Base-by-base conservation (phyloP, 2,113 vertebrate genomes). In the Turdus rufiventris region DNA sequence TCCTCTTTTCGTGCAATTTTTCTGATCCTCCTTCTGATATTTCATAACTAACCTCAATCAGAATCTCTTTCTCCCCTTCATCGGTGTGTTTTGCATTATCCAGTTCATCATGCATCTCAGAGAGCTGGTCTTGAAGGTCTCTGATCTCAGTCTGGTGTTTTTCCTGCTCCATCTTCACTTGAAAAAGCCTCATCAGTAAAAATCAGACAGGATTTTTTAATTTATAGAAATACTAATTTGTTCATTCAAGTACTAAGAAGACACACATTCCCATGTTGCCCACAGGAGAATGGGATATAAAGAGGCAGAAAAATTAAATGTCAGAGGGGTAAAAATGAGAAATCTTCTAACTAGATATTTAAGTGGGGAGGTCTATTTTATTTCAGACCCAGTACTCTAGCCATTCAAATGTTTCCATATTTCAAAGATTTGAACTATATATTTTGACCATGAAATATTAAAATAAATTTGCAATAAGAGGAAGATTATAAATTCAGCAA, bases 101-200 rank as follows among this genome's bases (percentile, higher is more conserved):
- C 34, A 99, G 96, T 92, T 99, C 99, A 50, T 99, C 99, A 0
- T 99, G 99, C 99, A 99, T 99, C 97, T 99, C 99, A 5, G 99
- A 99, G 60, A 99, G 98, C 95, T 99, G 99, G 86, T 99, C 99
- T 95, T 99, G 99, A 96, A 99, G 98, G 96, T 99, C 99, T 94
- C 99, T 97, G 97, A 99, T 99, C 97, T 99, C 99, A 0, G 98
- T 99, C 98, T 99, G 99, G 93, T 99, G 98, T 89, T 99, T 98
- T 40, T 99, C 99, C 78, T 98, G 98, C 78, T 99, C 99, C 98
- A 99, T 99, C 97, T 99, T 99, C 95, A 99, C 98, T 98, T 99
- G 98, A 95, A 99, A 99, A 86, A 99, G 98, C 95, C 99, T 99
- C 91, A 78, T 40, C 25, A 78, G 47, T 29, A 79, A 76, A 87